Evolutionary conservation across 2,113 vertebrate species (phyloP).

Genomic region (Scomber scombrus): DNA sequence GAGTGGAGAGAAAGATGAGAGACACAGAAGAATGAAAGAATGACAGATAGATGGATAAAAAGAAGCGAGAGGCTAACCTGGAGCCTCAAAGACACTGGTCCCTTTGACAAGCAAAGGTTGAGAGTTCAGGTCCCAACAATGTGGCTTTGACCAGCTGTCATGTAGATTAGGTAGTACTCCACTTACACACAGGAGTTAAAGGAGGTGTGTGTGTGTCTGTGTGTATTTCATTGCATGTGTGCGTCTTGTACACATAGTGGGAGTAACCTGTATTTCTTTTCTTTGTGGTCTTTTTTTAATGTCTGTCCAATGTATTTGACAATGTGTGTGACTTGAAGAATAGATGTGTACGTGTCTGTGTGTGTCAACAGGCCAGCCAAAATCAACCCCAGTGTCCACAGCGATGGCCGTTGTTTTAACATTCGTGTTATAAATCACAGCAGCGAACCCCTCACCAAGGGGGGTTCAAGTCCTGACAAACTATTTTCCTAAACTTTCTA

Average conservation of each 20-base stretch:
- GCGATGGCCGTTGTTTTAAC: conserved; percentile 42
- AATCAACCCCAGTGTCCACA: conserved; percentile 46
- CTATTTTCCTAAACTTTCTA: conserved; percentile 67
- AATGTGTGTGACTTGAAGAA: conserved; percentile 16
- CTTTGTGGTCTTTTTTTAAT: conserved; percentile 28
- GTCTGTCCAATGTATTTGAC: conserved; percentile 26
- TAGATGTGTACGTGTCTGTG: conserved; percentile 12
- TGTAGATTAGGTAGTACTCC: conserved; percentile 61
- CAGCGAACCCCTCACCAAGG: conserved; percentile 40
- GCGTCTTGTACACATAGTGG: conserved; percentile 7
- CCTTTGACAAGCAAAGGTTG: conserved; percentile 70
- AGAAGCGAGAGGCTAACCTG: conserved; percentile 55
- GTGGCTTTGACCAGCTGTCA: conserved; percentile 73
- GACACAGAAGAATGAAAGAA: conserved; percentile 26
- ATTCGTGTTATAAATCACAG: conserved; percentile 59
- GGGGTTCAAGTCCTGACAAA: conserved; percentile 51
- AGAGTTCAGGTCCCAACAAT: conserved; percentile 72
- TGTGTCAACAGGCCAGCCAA: conserved; percentile 42
- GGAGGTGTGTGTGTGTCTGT: conserved; percentile 27
- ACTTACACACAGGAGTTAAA: conserved; percentile 37
- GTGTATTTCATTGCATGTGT: background rate
- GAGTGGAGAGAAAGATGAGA: conserved; percentile 43
- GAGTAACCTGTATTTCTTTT: conserved; percentile 39
- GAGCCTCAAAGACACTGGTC: conserved; percentile 60
- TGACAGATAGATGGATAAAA: conserved; percentile 57